Conservation (phyloP, 2,888 invertebrate genomes). For the Macrostomum cliftonense region DNA sequence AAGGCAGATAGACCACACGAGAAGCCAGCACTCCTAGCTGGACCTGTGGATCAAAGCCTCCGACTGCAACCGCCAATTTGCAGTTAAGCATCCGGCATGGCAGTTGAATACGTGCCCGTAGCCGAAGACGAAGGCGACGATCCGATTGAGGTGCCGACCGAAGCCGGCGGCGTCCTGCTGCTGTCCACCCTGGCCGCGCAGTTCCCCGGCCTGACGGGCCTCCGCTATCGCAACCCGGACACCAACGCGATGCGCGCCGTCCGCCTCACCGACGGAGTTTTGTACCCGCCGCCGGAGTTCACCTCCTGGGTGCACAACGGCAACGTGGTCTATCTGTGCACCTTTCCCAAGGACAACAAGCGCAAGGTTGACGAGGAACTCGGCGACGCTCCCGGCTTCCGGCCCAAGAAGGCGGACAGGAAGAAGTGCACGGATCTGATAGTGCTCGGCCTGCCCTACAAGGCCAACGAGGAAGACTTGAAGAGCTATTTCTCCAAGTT, state of each 20-base stretch:
- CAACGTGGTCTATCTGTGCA: background rate
- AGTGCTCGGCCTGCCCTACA: constrained; percentile 90
- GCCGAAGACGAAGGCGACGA: constrained; percentile 76
- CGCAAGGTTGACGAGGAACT: constrained; percentile 81
- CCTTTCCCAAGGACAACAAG: constrained; percentile 54
- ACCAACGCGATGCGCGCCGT: constrained; percentile 31
- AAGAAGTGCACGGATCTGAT: constrained; percentile 73
- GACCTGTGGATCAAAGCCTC: no score
- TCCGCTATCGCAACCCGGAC: constrained; percentile 85
- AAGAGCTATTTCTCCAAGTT: constrained; percentile 87
- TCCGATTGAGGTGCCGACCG: constrained; percentile 85
- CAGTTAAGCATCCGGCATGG: no score
- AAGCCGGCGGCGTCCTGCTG: constrained; percentile 72
- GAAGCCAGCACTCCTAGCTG: no score
- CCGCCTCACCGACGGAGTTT: constrained; percentile 67
- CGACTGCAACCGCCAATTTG: no score
- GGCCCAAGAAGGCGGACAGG: constrained; percentile 72
- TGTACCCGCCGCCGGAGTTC: constrained; percentile 63
- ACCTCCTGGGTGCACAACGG: no score
- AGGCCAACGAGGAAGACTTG: constrained; percentile 81
- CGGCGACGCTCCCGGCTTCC: constrained; percentile 60
- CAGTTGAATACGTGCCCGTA: constrained; percentile 55
- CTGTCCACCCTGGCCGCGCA: constrained; percentile 86
- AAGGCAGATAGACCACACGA: no score
- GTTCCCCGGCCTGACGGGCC: constrained; percentile 86